Percentiles rank a stretch among this genome's conserved stretches.
Evolutionary conservation across 2,797 vertebrate genomes (phyloP).

Genomic region (Tauraco hartlaubi): DNA sequence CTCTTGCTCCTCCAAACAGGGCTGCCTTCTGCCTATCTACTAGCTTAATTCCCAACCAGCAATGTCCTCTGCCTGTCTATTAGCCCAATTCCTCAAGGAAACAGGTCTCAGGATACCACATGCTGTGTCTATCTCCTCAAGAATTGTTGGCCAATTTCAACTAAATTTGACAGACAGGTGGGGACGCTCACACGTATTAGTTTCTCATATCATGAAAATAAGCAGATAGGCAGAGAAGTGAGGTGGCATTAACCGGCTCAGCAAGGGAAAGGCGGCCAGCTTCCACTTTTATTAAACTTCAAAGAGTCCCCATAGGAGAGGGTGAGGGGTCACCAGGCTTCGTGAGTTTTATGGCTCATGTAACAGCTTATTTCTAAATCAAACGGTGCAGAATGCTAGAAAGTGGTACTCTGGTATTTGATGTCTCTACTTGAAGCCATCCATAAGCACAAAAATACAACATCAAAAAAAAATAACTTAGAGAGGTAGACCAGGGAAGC

Average conservation of each 20-base stretch:
- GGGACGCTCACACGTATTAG: accelerated
- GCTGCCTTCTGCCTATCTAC: not conserved
- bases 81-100: not conserved
- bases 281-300: conserved; percentile 36
- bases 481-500: not conserved
- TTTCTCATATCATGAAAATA: not conserved
- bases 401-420: not conserved
- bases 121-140: not conserved
- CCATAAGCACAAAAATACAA: not conserved
- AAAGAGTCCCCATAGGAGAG: not conserved
- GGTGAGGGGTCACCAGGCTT: conserved; percentile 23
- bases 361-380: conserved; percentile 18
- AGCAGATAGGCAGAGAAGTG: not conserved
- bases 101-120: accelerated
- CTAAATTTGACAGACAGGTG: not conserved
- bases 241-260: not conserved
- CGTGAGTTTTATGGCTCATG: not conserved
- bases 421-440: not conserved
- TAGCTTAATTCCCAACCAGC: not conserved
- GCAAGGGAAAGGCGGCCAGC: not conserved
- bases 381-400: not conserved
- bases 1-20: accelerated
- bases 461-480: not conserved
- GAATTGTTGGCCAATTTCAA: not conserved
- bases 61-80: not conserved